Conservation (phyloP, 2,797 vertebrate genomes). For the Miichthys miiuy region DNA sequence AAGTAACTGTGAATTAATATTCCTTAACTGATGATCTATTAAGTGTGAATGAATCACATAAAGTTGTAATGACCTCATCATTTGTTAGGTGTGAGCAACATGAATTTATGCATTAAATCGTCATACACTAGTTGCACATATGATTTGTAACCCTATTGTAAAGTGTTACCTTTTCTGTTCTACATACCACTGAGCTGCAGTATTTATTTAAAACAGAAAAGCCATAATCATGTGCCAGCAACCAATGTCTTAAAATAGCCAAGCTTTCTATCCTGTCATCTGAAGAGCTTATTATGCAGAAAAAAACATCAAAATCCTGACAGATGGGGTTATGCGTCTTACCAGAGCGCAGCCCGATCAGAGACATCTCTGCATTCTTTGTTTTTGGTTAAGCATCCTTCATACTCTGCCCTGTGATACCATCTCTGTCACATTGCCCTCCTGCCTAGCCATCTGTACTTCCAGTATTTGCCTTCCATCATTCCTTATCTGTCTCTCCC, state of each 20-base stretch:
- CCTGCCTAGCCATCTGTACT: constrained; percentile 61
- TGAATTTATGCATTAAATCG: too few relatives aligned
- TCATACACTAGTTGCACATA: too few relatives aligned
- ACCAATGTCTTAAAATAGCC: constrained; percentile 75
- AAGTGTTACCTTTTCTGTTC: not conserved
- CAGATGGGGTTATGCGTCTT: constrained; percentile 74
- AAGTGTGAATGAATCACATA: too few relatives aligned
- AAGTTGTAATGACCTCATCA: too few relatives aligned
- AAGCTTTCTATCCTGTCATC: constrained; percentile 70
- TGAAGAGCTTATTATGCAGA: constrained; percentile 73
- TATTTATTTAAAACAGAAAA: constrained; percentile 53
- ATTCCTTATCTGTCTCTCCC: constrained; percentile 45
- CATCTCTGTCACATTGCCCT: constrained; percentile 56
- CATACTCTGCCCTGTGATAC: constrained; percentile 51
- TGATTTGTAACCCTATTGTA: too few relatives aligned
- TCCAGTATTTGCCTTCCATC: constrained; percentile 53
- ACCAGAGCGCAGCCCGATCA: constrained; percentile 63
- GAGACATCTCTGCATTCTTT: constrained; percentile 69
- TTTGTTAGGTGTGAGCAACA: too few relatives aligned
- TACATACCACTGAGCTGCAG: constrained; percentile 35
- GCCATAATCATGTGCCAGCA: constrained; percentile 65
- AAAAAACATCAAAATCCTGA: constrained; percentile 65
- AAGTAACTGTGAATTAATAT: too few relatives aligned
- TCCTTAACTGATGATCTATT: too few relatives aligned
- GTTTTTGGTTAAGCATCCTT: constrained; percentile 67